Base-by-base conservation (phyloP, 2,797 vertebrate species). In the Intellagama lesueurii region DNA sequence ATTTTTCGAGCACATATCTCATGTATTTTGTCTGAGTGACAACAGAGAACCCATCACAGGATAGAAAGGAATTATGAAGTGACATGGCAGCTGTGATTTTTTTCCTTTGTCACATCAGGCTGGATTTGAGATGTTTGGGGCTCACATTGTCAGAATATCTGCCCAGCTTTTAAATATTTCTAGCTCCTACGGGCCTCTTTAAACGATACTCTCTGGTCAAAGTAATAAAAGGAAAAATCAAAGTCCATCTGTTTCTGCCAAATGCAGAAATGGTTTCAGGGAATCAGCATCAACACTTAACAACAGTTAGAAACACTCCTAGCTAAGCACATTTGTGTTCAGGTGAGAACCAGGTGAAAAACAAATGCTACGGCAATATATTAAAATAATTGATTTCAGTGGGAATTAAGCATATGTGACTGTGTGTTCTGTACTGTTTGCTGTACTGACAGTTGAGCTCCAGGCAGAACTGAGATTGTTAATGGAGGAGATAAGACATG, bases 381-480 rank as follows among this genome's bases (percentile, higher is more conserved):
- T 83, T 78, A 76, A 70, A 88, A 88, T 52, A n/a, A 83, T 83
- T 83, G 60, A 88, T 88, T 78, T 79, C 83, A 73, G 26, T 80
- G 68, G 77, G 77, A 85, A 1, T 60, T 73, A 73, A 72, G 19
- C 44, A 40, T 5, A 78, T 85, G 17, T 75, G n/a, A 68, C 6
- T 44, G 35, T 35, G 3, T 47, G 19, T 35, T 72, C 17, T 28
- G 70, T 79, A 72, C 32, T 22, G 9, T 44, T 89, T 81, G 22
- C 28, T 85, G 8, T 72, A 47, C n/a, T 70, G 83, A 60, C 68
- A 68, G 28, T 16, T 52, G 85, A 40, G 19, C n/a, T 69, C 19
- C 60, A 64, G 60, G 60, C 17, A 64, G 12, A 64, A 22, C 60
- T 64, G 60, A 64, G 60, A 64, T 64, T 64, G 19, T 64, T 64